These are phyloP conservation scores for Choloepus hoffmanni DNA, from an alignment of 2,113 vertebrate genomes.

Conservation along the genomic window DNA sequence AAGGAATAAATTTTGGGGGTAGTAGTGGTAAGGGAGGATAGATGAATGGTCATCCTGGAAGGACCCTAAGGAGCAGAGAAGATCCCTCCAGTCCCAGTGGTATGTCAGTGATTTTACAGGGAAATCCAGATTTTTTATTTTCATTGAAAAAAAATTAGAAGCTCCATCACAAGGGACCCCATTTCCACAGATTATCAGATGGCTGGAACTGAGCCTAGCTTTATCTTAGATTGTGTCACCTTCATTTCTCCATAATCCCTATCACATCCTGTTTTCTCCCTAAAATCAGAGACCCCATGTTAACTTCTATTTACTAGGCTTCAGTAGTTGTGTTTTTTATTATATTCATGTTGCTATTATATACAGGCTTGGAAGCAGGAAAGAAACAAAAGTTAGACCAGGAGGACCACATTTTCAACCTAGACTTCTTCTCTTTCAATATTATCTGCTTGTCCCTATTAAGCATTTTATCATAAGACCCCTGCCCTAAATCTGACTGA, in stretches of 20 bases:
- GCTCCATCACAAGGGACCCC: background rate
- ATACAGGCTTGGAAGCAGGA: background rate
- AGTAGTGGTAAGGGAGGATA: background rate
- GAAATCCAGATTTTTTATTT: background rate
- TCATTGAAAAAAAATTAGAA: background rate
- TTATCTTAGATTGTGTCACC: background rate
- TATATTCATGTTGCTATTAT: slow-evolving; percentile 19
- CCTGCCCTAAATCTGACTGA: slow-evolving; percentile 11
- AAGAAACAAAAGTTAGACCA: background rate
- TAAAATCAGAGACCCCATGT: background rate
- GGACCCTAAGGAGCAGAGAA: background rate
- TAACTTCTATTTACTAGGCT: background rate
- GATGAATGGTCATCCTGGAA: background rate
- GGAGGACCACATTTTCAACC: background rate
- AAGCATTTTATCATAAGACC: background rate
- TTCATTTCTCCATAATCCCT: background rate
- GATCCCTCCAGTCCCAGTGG: background rate
- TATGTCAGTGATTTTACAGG: background rate
- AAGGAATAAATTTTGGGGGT: background rate
- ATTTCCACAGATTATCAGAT: background rate
- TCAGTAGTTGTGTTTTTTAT: background rate
- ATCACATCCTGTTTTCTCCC: background rate
- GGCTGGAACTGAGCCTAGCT: background rate
- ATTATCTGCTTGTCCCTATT: background rate
- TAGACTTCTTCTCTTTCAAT: background rate